Base-by-base conservation (phyloP, 2,797 vertebrate genomes). In the Sylvilagus floridanus region DNA sequence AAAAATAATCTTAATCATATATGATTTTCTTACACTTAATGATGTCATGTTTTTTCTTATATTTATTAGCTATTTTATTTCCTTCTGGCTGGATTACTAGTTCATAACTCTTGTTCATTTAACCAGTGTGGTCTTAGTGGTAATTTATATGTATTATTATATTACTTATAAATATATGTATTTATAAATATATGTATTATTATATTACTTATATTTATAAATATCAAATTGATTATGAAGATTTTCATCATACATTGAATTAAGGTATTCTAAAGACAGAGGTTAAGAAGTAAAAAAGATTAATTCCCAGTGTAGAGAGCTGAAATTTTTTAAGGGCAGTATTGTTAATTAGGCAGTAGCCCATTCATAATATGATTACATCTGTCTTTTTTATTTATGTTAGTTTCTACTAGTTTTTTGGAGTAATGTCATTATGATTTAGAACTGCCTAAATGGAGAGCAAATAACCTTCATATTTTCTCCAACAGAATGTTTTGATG, bases 81-180 rank as follows among this genome's bases (percentile, higher is more conserved):
- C 35, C 7, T 81, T 96, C 79, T 85, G 9, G 3, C 57, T 63
- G 6, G 65, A 84, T 28, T 86, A 17, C 28, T 8, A 47, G 19
- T 73, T 90, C 19, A 92, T 87, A 86, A 78, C 12, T 14, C 24
- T 72, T 94, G 14, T 47, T 12, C 72, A 84, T 65, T 81, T 90
- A 79, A 57, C 8, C 32, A 57, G 4, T 42, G 4, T 19, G 10
- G 5, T 65, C 30, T 65, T 79, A 37, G 26, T 81, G n/a, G 24
- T 69, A 84, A 84, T 24, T 90, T 78, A 62, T 32, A 4, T 60
- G 8, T 3, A 78, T 87, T 84, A 30, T 78, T 79, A 32, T 75
- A 57, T 91, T 83, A 75, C 52, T 84, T 57, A 81, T 35, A 65
- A 35, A 35, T 35, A 35, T 35, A 35, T 35, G 35, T 35, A 35